These are phyloP conservation scores for Cyclopterus lumpus DNA, from an alignment of 2,797 vertebrate species.

Conservation along the genomic window DNA sequence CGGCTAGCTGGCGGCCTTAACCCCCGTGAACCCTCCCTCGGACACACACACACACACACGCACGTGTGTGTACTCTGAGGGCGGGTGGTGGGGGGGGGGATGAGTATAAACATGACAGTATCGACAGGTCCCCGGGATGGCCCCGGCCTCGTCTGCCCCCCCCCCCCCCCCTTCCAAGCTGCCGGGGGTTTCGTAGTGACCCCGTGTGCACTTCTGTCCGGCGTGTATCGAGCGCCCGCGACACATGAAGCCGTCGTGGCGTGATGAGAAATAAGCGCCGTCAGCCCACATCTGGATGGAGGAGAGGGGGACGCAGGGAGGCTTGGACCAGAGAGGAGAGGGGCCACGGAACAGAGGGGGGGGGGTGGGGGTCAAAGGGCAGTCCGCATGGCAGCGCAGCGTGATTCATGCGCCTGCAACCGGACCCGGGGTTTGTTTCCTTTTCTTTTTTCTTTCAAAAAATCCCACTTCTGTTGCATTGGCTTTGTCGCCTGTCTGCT, in stretches of 20 bases:
- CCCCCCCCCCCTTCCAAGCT: too few species aligned
- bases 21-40: constrained; percentile 24
- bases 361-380: constrained; percentile 40
- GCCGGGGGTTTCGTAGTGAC: constrained; percentile 80
- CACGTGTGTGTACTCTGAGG: constrained; percentile 8
- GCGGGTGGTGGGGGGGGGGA: constrained; percentile 64
- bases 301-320: constrained; percentile 38
- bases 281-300: constrained; percentile 82
- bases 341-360: constrained; percentile 21
- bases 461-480: constrained; percentile 25
- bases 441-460: not conserved
- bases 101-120: constrained; percentile 83
- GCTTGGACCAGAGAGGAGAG: constrained; percentile 32
- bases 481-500: constrained; percentile 16
- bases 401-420: constrained; percentile 54
- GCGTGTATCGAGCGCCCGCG: constrained; percentile 85
- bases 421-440: constrained; percentile 9
- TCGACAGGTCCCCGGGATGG: constrained; percentile 80
- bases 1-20: constrained; percentile 23
- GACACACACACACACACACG: constrained; percentile 18
- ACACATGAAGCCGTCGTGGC: constrained; percentile 85
- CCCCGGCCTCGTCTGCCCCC: constrained; percentile 64
- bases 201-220: constrained; percentile 81
- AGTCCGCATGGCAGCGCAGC: constrained; percentile 39
- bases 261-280: constrained; percentile 89